Percentiles rank a stretch among this genome's conserved stretches.
These are phyloP conservation scores for Petromus typicus DNA, from an alignment of 2,113 vertebrate species.

Conservation along the genomic window DNA sequence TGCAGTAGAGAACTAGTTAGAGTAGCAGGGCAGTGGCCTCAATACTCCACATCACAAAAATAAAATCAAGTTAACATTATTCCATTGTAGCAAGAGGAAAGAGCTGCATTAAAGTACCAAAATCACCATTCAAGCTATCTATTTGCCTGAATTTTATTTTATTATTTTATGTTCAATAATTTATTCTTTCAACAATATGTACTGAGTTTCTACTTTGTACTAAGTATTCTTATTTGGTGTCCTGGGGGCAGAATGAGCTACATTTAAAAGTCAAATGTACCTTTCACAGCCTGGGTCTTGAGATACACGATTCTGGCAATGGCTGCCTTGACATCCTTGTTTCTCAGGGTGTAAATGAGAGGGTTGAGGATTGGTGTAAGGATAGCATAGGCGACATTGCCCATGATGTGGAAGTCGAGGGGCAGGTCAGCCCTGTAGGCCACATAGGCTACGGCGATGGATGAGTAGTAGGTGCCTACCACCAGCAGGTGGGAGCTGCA, in stretches of 20 bases:
- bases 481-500: constrained; percentile 73
- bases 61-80: neutral
- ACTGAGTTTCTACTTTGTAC: neutral
- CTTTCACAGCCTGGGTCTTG: neutral
- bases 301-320: constrained; percentile 57
- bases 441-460: neutral
- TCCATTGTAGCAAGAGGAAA: neutral
- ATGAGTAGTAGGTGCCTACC: constrained; percentile 68
- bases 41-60: neutral
- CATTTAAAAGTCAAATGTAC: neutral
- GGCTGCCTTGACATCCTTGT: constrained; percentile 75
- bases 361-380: constrained; percentile 49
- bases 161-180: neutral
- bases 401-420: constrained; percentile 51
- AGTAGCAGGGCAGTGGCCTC: neutral
- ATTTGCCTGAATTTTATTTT: constrained; percentile 53
- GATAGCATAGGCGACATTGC: constrained; percentile 4
- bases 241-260: neutral
- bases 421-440: constrained; percentile 61
- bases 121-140: neutral
- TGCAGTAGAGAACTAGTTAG: neutral
- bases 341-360: constrained; percentile 53
- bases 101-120: neutral
- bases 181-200: constrained; percentile 13
- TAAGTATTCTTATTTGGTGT: neutral